Conservation (phyloP, 53 echinoderm and acorn worm species). For the Holothuria scabra region DNA sequence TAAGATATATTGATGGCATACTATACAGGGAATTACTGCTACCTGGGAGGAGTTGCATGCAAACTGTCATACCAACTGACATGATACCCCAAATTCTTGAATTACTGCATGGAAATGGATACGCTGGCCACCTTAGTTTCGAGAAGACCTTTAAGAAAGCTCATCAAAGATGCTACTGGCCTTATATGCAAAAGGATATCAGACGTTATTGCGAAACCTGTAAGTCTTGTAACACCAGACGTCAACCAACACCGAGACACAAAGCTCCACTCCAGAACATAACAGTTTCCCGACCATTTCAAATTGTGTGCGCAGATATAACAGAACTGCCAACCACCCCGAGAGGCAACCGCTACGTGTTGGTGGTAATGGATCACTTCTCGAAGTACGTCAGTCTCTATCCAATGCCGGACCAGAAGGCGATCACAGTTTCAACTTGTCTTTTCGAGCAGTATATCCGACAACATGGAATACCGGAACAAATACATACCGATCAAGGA, state of each 20-base stretch:
- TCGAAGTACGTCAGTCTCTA: too few species aligned
- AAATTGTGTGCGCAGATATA: constrained; percentile 60
- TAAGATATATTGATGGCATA: too few species aligned
- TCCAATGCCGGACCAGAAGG: constrained; percentile 48
- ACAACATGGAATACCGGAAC: constrained; percentile 46
- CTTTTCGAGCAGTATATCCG: constrained; percentile 46
- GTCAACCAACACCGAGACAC: constrained; percentile 44
- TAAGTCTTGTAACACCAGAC: too few species aligned
- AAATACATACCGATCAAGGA: constrained; percentile 54
- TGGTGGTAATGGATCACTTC: too few species aligned
- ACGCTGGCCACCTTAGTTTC: too few species aligned
- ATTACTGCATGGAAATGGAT: too few species aligned
- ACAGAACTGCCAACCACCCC: too few species aligned
- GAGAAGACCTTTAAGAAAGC: too few species aligned
- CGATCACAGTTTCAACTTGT: constrained; percentile 40
- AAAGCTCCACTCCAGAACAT: constrained; percentile 59
- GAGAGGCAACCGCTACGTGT: constrained; percentile 54
- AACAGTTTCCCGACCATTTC: constrained; percentile 60
- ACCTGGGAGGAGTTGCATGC: too few species aligned
- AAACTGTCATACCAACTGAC: too few species aligned
- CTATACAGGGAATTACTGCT: too few species aligned
- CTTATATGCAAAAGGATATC: constrained; percentile 49
- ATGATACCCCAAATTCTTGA: too few species aligned
- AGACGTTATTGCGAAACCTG: constrained; percentile 42
- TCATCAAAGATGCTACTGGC: constrained; percentile 50